Evolutionary conservation across 2,797 vertebrate species (phyloP).

Genomic region (Potorous gilbertii): DNA sequence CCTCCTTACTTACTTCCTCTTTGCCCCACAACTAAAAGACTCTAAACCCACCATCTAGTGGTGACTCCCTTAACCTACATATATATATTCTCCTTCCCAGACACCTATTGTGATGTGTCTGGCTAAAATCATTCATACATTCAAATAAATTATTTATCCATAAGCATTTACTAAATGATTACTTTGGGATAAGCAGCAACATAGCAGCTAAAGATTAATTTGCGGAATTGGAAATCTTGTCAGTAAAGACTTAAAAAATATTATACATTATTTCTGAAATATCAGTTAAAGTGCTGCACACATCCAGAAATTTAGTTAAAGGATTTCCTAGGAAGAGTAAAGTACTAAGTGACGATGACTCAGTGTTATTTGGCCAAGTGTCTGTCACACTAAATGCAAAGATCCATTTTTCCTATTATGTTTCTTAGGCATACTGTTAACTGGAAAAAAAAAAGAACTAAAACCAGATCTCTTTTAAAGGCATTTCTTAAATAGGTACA

Average conservation of each 20-base stretch:
- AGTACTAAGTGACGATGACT: constrained; percentile 10
- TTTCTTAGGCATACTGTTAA: not conserved
- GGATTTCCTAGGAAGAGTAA: constrained; percentile 14
- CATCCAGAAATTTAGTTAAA: not conserved
- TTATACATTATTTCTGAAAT: not conserved
- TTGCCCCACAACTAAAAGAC: not conserved
- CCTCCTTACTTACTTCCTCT: not conserved
- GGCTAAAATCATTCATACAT: not conserved
- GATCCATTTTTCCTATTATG: constrained; percentile 2
- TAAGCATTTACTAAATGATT: not conserved
- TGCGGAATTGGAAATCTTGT: not conserved
- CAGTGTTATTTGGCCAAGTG: not conserved
- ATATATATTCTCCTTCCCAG: not conserved
- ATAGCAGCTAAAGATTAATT: not conserved
- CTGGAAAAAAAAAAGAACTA: not conserved
- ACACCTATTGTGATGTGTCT: not conserved
- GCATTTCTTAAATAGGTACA: not conserved
- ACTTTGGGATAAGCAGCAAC: not conserved
- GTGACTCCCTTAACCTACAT: constrained; percentile 9
- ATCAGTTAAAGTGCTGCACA: not conserved
- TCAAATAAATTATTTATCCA: not conserved
- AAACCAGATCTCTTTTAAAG: not conserved
- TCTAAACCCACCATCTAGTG: constrained; percentile 53
- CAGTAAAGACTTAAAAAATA: not conserved
- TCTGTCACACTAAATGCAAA: not conserved